Evolutionary conservation across 1,140 invertebrate genomes (phyloP).

Genomic region (Bombus sibiricus): DNA sequence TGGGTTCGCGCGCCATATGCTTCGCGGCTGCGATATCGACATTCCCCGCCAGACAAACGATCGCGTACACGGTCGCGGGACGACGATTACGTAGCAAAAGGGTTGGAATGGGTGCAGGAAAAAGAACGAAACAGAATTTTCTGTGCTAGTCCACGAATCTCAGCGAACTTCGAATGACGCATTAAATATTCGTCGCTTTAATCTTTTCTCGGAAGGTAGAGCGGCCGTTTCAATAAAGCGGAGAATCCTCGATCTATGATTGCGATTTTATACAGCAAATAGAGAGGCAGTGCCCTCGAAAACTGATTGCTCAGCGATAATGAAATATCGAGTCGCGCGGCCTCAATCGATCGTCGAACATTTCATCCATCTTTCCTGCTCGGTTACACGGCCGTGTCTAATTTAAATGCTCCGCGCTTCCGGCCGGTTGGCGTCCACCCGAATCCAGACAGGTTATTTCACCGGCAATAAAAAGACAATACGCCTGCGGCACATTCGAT

Average conservation of each 20-base stretch:
- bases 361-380: slow-evolving; percentile 40
- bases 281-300: slow-evolving; percentile 22
- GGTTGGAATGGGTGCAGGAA: neutral
- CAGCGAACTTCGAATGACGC: neutral
- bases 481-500: slow-evolving; percentile 19
- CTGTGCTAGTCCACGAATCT: neutral
- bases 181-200: slow-evolving; percentile 13
- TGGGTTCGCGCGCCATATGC: slow-evolving; percentile 42
- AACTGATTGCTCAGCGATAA: slow-evolving; percentile 42
- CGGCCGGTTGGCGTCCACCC: neutral
- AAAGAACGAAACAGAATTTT: neutral
- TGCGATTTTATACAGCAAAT: slow-evolving; percentile 43
- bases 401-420: slow-evolving; percentile 45
- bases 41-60: slow-evolving; percentile 40
- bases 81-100: neutral
- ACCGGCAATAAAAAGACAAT: slow-evolving; percentile 49
- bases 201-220: neutral
- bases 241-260: neutral
- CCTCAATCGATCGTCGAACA: slow-evolving; percentile 24
- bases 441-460: slow-evolving; percentile 49
- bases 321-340: slow-evolving; percentile 43
- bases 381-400: slow-evolving; percentile 43
- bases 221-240: neutral
- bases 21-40: slow-evolving; percentile 46
- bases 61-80: neutral